Base-by-base conservation (phyloP, 2,888 invertebrate genomes). In the Polydrusus tereticollis region DNA sequence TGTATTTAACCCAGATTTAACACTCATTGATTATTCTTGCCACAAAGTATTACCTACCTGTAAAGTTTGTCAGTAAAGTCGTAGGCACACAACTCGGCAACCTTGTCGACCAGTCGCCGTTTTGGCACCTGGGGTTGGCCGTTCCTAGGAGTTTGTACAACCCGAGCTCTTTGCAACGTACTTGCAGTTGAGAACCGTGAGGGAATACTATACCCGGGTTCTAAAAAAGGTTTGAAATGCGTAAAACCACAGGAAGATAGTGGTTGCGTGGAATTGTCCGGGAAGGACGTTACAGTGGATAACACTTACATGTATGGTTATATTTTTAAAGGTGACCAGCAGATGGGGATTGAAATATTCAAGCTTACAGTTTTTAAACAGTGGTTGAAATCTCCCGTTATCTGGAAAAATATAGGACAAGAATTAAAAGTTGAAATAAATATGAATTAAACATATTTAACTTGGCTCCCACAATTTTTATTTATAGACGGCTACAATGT, bases 61-160 rank as follows among this genome's bases (percentile, higher is more conserved):
- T 94, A 85, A 94, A 95, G 85, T 95, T 96, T 43, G 94, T 94
- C 77, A 96, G 87, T 41, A 94, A 87, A 0, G 94, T 94, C 26
- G 96, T 96, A n/a, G 94, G 93, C 33, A 94, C 92, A 82, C 96
- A 96, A 73, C 92, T 91, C 0, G 96, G 95, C 82, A 94, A 87
- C 76, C 90, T 90, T 0, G 92, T 90, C 21, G 89, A 89, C 95
- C 96, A 96, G 62, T 89, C 89, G 1, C 95, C 95, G 81, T 96
- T 94, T 78, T 92, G 92, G 83, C 96, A 96, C 33, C 90, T 88
- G 38, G 95, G 87, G 63, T 89, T 86, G n/a, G 92, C 88, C 62
- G 93, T 93, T 21, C 96, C 96, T 73, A 92, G 88, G 78, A 95
- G 88, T 86, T 95, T 95, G 86, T 94, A 95, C 79, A 93, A 88